Evolutionary conservation across 1,140 invertebrate species (phyloP).

Genomic region (Brachionus sp.): DNA sequence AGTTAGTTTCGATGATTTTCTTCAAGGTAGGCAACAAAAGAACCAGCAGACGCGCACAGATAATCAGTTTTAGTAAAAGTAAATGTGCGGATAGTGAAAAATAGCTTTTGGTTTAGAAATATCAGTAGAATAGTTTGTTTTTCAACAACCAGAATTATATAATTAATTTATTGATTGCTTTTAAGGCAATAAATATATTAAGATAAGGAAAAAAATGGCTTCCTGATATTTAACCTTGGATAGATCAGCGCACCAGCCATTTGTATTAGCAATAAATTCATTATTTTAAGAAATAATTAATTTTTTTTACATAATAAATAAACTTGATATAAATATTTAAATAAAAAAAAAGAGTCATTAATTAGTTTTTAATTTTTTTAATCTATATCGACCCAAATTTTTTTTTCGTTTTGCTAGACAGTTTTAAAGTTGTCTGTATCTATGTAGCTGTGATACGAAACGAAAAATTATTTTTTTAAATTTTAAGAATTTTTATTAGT

Average conservation of each 20-base stretch:
- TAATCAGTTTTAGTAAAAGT: not conserved
- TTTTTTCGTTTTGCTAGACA: not conserved
- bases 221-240: not conserved
- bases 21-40: not conserved
- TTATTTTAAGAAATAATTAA: not conserved
- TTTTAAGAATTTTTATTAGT: not conserved
- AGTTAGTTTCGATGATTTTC: not conserved
- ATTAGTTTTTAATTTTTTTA: not conserved
- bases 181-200: not conserved
- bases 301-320: not conserved
- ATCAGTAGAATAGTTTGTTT: not conserved
- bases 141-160: not conserved
- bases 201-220: not conserved
- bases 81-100: not conserved
- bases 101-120: not conserved
- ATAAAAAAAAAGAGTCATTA: not conserved
- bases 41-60: not conserved
- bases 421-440: not conserved
- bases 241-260: not conserved
- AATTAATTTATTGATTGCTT: not conserved
- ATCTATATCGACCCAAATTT: not conserved
- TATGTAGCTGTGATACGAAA: not conserved
- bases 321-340: not conserved
- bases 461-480: not conserved
- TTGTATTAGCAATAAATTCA: not conserved